These are phyloP conservation scores for Alentia gelatinosa DNA, from an alignment of 2,888 invertebrate genomes.

Conservation along the genomic window DNA sequence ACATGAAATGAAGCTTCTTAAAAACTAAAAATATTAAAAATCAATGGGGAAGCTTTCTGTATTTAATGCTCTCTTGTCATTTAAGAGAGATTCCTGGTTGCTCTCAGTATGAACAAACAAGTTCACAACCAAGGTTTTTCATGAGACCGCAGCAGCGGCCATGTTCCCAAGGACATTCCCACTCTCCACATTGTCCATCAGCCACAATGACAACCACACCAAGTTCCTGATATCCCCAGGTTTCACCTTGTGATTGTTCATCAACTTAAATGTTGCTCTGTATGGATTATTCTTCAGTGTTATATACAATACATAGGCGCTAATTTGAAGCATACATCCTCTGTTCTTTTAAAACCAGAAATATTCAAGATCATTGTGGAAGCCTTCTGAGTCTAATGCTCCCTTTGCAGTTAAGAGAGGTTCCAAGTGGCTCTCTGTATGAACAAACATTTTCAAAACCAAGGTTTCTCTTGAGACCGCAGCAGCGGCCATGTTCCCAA, in stretches of 20 bases:
- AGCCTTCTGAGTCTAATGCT: not conserved
- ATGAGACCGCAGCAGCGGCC: not conserved
- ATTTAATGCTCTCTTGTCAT: not conserved
- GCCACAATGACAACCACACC: not conserved
- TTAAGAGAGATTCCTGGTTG: not conserved
- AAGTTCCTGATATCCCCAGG: not conserved
- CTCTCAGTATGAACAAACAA: not conserved
- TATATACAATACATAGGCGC: constrained; percentile 12
- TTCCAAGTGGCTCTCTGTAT: not conserved
- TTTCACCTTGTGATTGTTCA: not conserved
- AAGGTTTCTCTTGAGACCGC: too few species aligned
- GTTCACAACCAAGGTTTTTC: too few species aligned
- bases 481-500: not conserved
- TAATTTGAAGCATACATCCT: too few species aligned
- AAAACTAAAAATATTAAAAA: constrained; percentile 10
- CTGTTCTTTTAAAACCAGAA: too few species aligned
- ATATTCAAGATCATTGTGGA: not conserved
- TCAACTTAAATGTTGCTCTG: not conserved
- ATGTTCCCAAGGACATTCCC: constrained; percentile 1
- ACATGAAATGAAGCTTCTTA: too few species aligned
- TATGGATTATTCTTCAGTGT: not conserved
- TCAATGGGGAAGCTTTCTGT: not conserved
- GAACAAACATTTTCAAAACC: constrained; percentile 7
- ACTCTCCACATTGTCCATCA: constrained; percentile 26
- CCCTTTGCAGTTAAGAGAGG: not conserved